Evolutionary conservation across 2,113 vertebrate genomes (phyloP).

Genomic region (Equus przewalskii): DNA sequence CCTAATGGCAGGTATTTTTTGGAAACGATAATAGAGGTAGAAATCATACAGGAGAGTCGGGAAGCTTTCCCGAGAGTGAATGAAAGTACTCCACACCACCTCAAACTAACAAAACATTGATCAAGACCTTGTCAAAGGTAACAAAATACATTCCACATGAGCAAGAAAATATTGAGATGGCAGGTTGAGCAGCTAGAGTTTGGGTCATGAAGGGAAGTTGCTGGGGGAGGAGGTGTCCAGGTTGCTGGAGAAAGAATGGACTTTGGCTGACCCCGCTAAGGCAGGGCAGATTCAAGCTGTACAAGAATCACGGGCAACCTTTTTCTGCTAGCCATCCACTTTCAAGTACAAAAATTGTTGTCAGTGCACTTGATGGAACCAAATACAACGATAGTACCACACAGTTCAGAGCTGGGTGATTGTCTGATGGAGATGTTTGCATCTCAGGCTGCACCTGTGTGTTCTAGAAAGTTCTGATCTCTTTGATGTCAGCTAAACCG

Average conservation of each 20-base stretch:
- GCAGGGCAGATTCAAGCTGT: no score
- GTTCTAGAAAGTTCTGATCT: not conserved
- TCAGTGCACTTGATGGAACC: not conserved
- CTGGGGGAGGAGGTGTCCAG: rapidly evolving
- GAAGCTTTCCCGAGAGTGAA: not conserved
- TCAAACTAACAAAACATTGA: conserved; percentile 9
- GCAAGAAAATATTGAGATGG: not conserved
- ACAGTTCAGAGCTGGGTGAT: not conserved
- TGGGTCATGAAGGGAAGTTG: not conserved
- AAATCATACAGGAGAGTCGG: not conserved
- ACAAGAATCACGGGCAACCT: not conserved
- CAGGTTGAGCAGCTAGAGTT: not conserved
- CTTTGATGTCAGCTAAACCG: not conserved
- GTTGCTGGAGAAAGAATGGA: not conserved
- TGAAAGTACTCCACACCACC: not conserved
- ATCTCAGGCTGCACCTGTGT: not conserved
- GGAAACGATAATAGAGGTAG: not conserved
- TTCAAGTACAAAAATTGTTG: not conserved
- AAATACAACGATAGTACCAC: not conserved
- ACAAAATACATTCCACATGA: not conserved
- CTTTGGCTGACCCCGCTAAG: not conserved
- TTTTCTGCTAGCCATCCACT: not conserved
- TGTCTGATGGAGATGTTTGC: not conserved
- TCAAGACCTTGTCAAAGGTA: not conserved
- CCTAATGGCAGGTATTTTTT: not conserved